Evolutionary conservation across 2,113 vertebrate genomes (phyloP), one percentile per base, ranked within the genome.

Genomic region (Syngnathoides biaculeatus): DNA sequence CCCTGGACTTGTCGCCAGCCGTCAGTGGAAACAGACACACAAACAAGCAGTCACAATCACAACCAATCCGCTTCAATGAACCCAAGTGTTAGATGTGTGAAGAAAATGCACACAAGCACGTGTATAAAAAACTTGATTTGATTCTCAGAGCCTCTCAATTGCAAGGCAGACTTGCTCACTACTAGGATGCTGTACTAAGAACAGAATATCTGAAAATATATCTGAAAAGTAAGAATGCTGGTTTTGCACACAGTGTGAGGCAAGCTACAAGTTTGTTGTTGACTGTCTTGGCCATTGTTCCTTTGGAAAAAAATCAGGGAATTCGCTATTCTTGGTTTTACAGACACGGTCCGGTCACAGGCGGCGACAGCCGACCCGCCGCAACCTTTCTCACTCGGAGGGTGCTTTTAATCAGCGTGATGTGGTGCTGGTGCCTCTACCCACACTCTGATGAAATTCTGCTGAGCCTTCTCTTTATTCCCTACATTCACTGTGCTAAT

Each of bases 291-390:
- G n/a, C 48, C 38, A 87, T 78, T 88, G 85, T 86, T 86, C 76
- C 55, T 72, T 35, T 35, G 30, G 67, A 84, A 78, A 84, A 67
- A 69, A 58, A 62, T 65, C 66, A 64, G 81, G 76, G 85, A 82
- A 80, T 64, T 74, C 63, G 47, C 50, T 7, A 20, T 67, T 78
- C 70, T 68, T 43, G 77, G 69, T 39, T 78, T 77, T 63, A 70
- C 61, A 7, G 72, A 55, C 24, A 59, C 63, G 64, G 58, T 67
- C 57, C 38, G 68, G 73, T 70, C 64, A 26, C 69, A 81, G 79
- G 67, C 78, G 79, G 71, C 76, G 58, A 47, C 45, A 27, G 55
- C 42, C 20, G 58, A 48, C 42, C 42, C 9, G 42, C 10, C 2
- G 8, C 48, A 7, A 22, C 20, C 48, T 10, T 26, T 55, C 24